These are phyloP conservation scores for Asbolus verrucosus DNA, from an alignment of 1,140 invertebrate species.

Conservation along the genomic window DNA sequence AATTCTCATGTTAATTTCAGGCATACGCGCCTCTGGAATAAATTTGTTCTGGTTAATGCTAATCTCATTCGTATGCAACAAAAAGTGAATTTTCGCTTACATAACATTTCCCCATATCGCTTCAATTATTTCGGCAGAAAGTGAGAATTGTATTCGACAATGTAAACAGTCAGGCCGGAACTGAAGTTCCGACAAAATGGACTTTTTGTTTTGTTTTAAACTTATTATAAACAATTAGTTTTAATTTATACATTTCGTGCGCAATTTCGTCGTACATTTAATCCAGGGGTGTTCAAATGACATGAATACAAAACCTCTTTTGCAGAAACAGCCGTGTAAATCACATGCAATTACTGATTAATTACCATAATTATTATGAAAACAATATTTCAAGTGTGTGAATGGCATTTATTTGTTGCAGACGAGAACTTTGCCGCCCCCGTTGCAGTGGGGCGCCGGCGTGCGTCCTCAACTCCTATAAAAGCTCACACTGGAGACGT, in stretches of 20 bases:
- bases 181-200: too few relatives aligned
- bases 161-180: too few relatives aligned
- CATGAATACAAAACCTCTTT: background rate
- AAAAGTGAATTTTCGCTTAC: slow-evolving; percentile 12
- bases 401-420: slow-evolving; percentile 21
- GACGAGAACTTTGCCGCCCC: slow-evolving; percentile 14
- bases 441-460: slow-evolving; percentile 48
- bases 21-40: background rate
- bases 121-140: too few relatives aligned
- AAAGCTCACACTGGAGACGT: slow-evolving; percentile 50
- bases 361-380: background rate
- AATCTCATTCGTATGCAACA: slow-evolving; percentile 12
- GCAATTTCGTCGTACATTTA: background rate
- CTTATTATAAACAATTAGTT: too few relatives aligned
- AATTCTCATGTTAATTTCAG: too few relatives aligned
- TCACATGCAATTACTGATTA: slow-evolving; percentile 15
- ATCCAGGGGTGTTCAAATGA: background rate
- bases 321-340: background rate
- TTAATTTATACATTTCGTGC: too few relatives aligned
- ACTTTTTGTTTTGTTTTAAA: too few relatives aligned
- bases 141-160: too few relatives aligned
- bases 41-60: background rate
- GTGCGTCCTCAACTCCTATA: slow-evolving; percentile 48
- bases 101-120: background rate
- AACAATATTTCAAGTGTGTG: slow-evolving; percentile 21